Base-by-base conservation (phyloP, 2,797 vertebrate genomes). In the Protosalanx chinensis region DNA sequence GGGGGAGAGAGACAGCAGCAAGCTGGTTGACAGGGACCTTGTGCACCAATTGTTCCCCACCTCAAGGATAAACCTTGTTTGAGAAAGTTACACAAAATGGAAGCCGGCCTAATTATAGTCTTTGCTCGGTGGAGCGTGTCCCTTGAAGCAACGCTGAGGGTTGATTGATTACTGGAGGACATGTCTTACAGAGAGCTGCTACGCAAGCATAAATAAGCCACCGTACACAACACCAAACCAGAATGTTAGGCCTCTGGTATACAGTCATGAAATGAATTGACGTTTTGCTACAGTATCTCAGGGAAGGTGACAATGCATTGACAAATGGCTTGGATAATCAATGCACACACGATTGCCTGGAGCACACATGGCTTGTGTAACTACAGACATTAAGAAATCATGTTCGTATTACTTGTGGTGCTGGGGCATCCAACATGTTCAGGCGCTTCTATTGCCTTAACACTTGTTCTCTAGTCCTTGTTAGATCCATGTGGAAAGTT, bases 151-250 rank as follows among this genome's bases (percentile, higher is more conserved):
- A 67, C 57, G 13, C 15, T 76, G 68, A 82, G 70, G 72, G 73
- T 85, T 84, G 86, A 90, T 76, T 85, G 85, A 90, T 88, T 82
- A 80, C 73, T 70, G 73, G 68, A 75, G 74, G 78, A 82, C 72
- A 70, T 72, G 51, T 74, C 71, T 29, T 67, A 46, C 76, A 41
- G 68, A 73, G 68, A 69, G 60, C 65, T 64, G 51, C 65, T 60
- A 78, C 76, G 76, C 80, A 77, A 80, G 81, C 68, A 62, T 29
- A 73, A 63, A 79, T 60, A 56, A 35, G 68, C 68, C 68, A 71
- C 65, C 71, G 64, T 74, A 65, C 56, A 75, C 72, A 79, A 60
- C 76, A 16, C 51, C 79, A 37, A 56, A 41, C 67, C 60, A 56
- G n/a, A 60, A 77, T 64, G 69, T 71, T 20, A 73, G 74, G 64